A percentile compares a stretch with the other conserved stretches of the same genome.
Evolutionary conservation across 2,113 vertebrate genomes (phyloP).

Genomic region (Hippopotamus amphibius): DNA sequence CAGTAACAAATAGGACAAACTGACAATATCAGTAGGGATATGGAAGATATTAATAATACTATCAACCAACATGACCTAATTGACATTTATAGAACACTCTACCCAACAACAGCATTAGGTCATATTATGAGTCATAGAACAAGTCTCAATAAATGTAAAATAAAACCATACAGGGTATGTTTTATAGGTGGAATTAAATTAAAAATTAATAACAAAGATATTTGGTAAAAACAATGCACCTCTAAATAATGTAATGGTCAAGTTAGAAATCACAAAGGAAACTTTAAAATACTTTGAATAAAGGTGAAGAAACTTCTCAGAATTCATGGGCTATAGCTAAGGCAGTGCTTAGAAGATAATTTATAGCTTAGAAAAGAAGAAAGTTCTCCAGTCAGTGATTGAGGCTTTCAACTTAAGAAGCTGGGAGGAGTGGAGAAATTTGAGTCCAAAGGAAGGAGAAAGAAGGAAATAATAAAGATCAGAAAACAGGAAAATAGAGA

Average conservation of each 20-base stretch:
- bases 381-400: not conserved
- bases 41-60: not conserved
- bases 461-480: not conserved
- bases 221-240: not conserved
- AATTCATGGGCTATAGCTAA: not conserved
- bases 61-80: not conserved
- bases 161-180: not conserved
- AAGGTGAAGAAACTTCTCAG: not conserved
- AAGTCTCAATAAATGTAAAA: not conserved
- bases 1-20: not conserved
- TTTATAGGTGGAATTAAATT: slow-evolving; percentile 20
- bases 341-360: not conserved
- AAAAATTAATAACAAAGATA: not conserved
- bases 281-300: not conserved
- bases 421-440: not conserved
- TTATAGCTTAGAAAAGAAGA: not conserved
- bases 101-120: not conserved
- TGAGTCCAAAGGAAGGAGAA: not conserved
- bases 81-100: not conserved
- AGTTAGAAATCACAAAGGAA: slow-evolving; percentile 15
- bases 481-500: not conserved
- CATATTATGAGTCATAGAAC: not conserved
- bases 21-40: not conserved
- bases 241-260: not conserved
- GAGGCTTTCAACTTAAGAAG: not conserved